These are phyloP conservation scores for Muscicapa comitata DNA, from an alignment of 2,797 vertebrate genomes.

Conservation along the genomic window DNA sequence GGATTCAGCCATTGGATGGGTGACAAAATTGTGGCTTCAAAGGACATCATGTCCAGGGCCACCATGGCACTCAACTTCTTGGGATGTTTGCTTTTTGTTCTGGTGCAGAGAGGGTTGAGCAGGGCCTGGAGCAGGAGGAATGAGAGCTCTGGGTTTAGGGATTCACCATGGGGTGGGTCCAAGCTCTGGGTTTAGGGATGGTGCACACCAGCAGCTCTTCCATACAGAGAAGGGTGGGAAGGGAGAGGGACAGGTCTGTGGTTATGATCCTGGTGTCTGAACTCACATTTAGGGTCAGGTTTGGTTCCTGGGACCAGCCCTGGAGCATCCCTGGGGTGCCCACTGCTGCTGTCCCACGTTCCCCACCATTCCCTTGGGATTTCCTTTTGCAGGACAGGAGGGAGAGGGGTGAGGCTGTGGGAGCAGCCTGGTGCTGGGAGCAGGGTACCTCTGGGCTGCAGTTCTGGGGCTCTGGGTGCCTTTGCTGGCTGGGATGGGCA, in stretches of 20 bases:
- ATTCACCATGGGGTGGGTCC: rapidly evolving
- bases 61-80: rapidly evolving
- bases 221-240: background rate
- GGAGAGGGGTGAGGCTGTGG: background rate
- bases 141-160: background rate
- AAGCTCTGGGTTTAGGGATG: rapidly evolving
- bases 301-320: background rate
- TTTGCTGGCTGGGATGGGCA: background rate
- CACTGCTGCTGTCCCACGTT: background rate
- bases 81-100: background rate
- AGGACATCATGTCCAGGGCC: background rate
- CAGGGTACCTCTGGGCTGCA: rapidly evolving
- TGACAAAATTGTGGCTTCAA: background rate
- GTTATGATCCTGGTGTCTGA: background rate
- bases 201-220: background rate
- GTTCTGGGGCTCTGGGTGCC: background rate
- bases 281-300: background rate
- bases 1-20: background rate
- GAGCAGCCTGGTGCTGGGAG: background rate
- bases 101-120: background rate
- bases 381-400: background rate
- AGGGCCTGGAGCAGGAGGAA: background rate
- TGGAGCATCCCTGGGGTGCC: background rate
- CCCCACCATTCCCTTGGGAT: background rate
- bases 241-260: rapidly evolving